Conservation (phyloP, 2,797 vertebrate species). For the Urosaurus nigricauda region DNA sequence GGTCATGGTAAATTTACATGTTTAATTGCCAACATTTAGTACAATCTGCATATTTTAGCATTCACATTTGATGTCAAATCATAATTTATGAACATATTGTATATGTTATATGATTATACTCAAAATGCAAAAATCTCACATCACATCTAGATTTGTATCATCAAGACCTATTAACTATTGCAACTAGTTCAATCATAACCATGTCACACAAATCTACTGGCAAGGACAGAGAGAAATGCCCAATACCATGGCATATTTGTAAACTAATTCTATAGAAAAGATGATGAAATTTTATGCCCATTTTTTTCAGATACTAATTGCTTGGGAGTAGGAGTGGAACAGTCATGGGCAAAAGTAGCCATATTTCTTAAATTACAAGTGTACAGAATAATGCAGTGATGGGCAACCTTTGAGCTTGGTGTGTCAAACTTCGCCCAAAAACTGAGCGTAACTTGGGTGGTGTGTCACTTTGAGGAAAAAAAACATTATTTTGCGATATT, state of each 20-base stretch:
- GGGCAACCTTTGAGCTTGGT: too few relatives aligned
- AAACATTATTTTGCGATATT: too few relatives aligned
- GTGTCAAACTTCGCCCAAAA: too few relatives aligned
- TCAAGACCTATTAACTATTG: not conserved
- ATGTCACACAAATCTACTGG: not conserved
- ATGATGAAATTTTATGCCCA: not conserved
- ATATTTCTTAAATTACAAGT: not conserved
- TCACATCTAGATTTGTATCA: not conserved
- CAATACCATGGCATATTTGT: not conserved
- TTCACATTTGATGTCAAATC: not conserved
- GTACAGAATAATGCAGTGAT: not conserved
- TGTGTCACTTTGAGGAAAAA: too few relatives aligned
- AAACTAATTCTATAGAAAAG: not conserved
- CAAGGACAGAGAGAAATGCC: not conserved
- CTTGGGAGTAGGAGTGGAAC: not conserved
- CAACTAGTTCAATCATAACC: not conserved
- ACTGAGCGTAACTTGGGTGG: too few relatives aligned
- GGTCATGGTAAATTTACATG: not conserved
- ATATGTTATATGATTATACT: not conserved
- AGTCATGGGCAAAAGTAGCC: not conserved
- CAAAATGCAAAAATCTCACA: not conserved
- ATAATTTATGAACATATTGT: constrained; percentile 9
- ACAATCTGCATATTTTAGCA: constrained; percentile 29
- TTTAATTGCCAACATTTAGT: constrained; percentile 11
- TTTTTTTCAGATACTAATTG: too few relatives aligned